Base-by-base conservation (phyloP, 2,113 vertebrate species). In the Ptilonorhynchus violaceus region DNA sequence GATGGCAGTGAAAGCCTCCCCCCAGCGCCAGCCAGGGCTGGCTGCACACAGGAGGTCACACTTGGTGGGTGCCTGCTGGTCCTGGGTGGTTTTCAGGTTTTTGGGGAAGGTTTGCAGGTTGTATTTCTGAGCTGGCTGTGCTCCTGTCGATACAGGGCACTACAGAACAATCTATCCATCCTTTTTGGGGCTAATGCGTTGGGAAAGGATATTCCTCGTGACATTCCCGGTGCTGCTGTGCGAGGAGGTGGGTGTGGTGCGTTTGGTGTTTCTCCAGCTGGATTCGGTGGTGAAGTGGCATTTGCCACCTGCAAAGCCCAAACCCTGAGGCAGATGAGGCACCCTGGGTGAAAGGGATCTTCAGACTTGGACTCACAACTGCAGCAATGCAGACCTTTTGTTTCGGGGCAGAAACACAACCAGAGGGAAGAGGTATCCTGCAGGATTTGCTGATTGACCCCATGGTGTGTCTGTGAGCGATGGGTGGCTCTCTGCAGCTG, bases 131-230 rank as follows among this genome's bases (percentile, higher is more conserved):
- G 41, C 9, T 37, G 37, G 6, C 9, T 6, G 18, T 8, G 63
- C 47, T 60, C 14, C 28, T 15, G 2, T 31, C 33, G 58, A 4
- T 31, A 2, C 1, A 5, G 17, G 28, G 86, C 42, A 1, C 1
- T 1, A 3, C 8, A 2, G 9, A 41, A 41, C 1, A 2, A 6
- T 11, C 46, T 2, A 0, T 0, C 41, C 20, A 0, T 15, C 11
- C 6, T 24, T 42, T 33, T 33, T 7, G 4, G 30, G 58, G 6
- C 17, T 31, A 19, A 21, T 1, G 9, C 11, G 0, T 5, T 39
- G 66, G 8, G 55, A 69, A 89, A 28, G 3, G 6, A 11, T 13
- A 2, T 28, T 11, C 8, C 27, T 16, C 4, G 7, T 5, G 8
- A 0, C 17, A 2, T 39, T 49, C 4, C 11, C 46, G 24, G 28